These are phyloP conservation scores for Rotaria magnacalcarata DNA, from an alignment of 2,888 invertebrate species.

Conservation along the genomic window DNA sequence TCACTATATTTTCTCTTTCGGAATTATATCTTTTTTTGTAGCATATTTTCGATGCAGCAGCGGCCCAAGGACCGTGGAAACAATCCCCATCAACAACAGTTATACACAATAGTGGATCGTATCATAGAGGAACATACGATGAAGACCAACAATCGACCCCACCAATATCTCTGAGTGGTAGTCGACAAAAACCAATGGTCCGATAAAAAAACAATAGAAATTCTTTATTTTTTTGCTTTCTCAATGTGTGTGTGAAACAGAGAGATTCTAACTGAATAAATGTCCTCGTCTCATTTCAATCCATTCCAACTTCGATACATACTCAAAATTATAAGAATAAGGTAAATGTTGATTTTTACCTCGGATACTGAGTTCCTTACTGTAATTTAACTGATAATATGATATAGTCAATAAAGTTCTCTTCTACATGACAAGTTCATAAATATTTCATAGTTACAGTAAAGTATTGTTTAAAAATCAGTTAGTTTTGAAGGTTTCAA, in stretches of 20 bases:
- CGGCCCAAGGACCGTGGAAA: neutral
- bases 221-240: neutral
- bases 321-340: no score
- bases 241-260: neutral
- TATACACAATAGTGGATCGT: neutral
- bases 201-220: neutral
- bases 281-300: no score
- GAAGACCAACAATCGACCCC: neutral
- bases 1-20: no score
- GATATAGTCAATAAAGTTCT: no score
- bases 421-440: no score
- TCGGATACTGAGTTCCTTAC: no score
- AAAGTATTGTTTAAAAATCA: no score
- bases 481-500: no score
- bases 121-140: neutral
- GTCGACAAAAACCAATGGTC: slow-evolving; percentile 5
- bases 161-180: neutral
- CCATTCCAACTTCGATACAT: no score
- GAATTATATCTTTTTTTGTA: neutral
- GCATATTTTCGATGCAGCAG: slow-evolving; percentile 19
- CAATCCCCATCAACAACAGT: neutral
- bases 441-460: no score
- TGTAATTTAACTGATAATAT: no score
- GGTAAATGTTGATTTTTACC: no score
- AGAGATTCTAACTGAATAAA: neutral